These are phyloP conservation scores for Ormyrus pomaceus DNA, from an alignment of 2,888 invertebrate genomes.

Conservation along the genomic window DNA sequence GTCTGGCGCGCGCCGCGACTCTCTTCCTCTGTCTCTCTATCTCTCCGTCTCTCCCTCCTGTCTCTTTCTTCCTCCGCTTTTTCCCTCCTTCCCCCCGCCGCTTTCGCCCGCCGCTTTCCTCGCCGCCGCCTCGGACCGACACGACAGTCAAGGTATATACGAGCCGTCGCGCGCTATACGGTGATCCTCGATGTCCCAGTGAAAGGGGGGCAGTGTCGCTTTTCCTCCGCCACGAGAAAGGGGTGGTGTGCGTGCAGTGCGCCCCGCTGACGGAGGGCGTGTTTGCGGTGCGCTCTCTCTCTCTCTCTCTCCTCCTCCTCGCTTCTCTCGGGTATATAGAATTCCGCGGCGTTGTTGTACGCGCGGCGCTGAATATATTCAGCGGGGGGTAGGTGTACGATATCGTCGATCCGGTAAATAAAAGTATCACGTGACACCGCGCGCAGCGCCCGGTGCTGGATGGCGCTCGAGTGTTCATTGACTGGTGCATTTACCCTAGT, in stretches of 20 bases:
- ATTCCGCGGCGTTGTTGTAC: not conserved
- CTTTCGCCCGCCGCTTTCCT: not conserved
- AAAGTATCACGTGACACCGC: not conserved
- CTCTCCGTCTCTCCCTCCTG: not conserved
- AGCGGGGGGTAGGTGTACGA: not conserved
- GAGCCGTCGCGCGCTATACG: not conserved
- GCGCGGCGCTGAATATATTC: not conserved
- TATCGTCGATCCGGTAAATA: too few relatives aligned
- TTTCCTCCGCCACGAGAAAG: too few relatives aligned
- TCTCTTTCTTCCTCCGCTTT: not conserved
- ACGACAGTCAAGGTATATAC: too few relatives aligned
- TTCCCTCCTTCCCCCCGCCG: too few relatives aligned
- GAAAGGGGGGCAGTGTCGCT: too few relatives aligned
- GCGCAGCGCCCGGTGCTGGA: not conserved
- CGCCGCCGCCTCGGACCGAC: too few relatives aligned
- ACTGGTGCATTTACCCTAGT: conserved; percentile 32
- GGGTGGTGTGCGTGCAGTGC: too few relatives aligned
- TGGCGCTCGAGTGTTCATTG: conserved; percentile 18
- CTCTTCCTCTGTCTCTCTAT: conserved; percentile 2
- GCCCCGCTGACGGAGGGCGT: too few relatives aligned
- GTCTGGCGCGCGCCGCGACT: conserved; percentile 57
- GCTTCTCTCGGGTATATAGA: not conserved
- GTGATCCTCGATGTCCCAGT: not conserved
- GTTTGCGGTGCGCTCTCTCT: too few relatives aligned
- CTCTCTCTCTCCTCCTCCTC: too few relatives aligned